Evolutionary conservation across 1,140 invertebrate species (phyloP), one percentile per base, ranked within the genome.

Genomic region (Drosophila sp.): DNA sequence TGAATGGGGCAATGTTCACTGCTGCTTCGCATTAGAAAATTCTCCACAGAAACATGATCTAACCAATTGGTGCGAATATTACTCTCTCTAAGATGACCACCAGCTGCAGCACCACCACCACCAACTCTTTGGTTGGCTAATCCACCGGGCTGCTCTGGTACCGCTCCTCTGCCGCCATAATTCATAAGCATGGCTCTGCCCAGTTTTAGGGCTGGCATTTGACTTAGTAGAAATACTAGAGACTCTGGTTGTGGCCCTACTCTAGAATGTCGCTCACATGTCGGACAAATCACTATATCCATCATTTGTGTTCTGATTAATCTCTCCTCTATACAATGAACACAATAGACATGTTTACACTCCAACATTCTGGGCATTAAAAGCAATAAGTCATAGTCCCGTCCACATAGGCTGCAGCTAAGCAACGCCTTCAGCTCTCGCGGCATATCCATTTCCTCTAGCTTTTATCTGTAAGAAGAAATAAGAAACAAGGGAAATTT

Each of bases 291-390:
- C 56, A 96, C 92, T 73, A 95, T 79, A 94, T 95, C 61, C 93
- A 93, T 75, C 95, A 92, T 74, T 94, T 94, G 65, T 94, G 94
- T 64, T 94, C 94, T 25, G 3, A 44, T 3, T 2, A 40, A 29
- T 50, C 50, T 66, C 0, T 32, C 33, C n/a, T 50, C 3, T 79
- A 95, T 94, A 91, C 96, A 97, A 66, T 94, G 94, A 72, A 96
- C 93, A 83, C 96, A 97, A 91, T 96, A 96, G 87, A 95, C 95
- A 89, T 96, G 96, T 84, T 95, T 95, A 93, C 96, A 96, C 54
- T 93, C 93, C 60, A 97, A 93, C 89, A 96, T 93, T 91, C 96
- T 96, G 47, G 96, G 96, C 55, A 60, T 10, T 1, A 47, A n/a
- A 70, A 94, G 93, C 83, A 94, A 94, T 35, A 92, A 92, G 65